Evolutionary conservation across 2,888 invertebrate species (phyloP), one percentile per base, ranked within the genome.

Genomic region (Nasonovia ribisnigri): DNA sequence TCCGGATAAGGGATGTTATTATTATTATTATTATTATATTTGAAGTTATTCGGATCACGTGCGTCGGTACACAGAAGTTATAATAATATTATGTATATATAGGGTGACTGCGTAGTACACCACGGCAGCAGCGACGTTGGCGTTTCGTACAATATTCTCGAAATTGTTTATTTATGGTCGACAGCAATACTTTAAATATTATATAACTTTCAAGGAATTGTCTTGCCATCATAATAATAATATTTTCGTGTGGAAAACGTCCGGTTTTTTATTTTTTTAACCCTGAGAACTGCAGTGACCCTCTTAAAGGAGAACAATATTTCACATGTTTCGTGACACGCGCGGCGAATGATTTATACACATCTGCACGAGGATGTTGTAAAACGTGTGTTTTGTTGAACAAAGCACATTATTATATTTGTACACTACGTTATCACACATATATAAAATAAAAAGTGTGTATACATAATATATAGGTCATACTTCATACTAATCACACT

Each of bases 41-140:
- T 20, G 84, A 16, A 42, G 84, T 91, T 67, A 92, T 92, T 92
- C 92, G 77, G 77, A 89, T 92, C 92, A 92, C 92, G 92, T 84
- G 16, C 51, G 54, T 48, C n/a, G 86, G 57, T 43, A 48, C 87
- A n/a, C 60, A 57, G n/a, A 43, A 86, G 86, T 60, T 92, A n/a
- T 90, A 89, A 36, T 89, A 48, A 13, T 77, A 77, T 67, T 77
- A 77, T 67, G 48, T 42, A 87, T 87, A n/a, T 87, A 92, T 46
- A 84, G 51, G 51, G 48, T 77, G 77, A 36, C 90, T 90, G 77
- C 57, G 8, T 6, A 26, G 26, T 24, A 57, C 43, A 84, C 84
- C 54, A 6, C 77, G 26, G 43, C 46, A 26, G 26, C 46, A 46
- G 8, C 54, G 51, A 51, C 84, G 57, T 48, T 48, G 48, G 48